Base-by-base conservation (phyloP, 2,113 vertebrate species). In the Hippoglossus stenolepis region DNA sequence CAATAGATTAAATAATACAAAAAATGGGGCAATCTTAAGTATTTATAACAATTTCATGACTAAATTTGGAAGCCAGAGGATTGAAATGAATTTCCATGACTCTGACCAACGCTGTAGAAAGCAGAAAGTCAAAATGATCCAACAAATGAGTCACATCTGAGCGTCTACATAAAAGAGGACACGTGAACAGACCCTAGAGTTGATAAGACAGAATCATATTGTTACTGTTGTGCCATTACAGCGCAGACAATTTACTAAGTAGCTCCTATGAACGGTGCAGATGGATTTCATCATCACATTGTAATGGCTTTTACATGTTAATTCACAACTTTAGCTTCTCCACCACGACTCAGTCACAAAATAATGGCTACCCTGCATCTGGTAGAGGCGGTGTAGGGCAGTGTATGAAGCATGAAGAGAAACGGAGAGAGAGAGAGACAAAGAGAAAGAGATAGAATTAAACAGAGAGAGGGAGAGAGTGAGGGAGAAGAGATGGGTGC, bases 291-390 rank as follows among this genome's bases (percentile, higher is more conserved):
- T 86, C 83, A 86, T 93, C 88, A 88, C 93, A 77, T 73, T 85
- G 85, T 86, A 93, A 94, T 86, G 93, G 85, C 84, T 90, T 94
- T 87, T 84, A 94, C 93, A 92, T 90, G 93, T 91, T 94, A 94
- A 93, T 89, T 85, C 84, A 61, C 92, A 95, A 94, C 93, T 94
- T 91, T 90, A 90, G 90, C 89, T 93, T 89, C 93, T 88, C 65
- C 70, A 49, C 85, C 85, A 81, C 66, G 87, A 90, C 92, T 94
- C 91, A 88, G 80, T 91, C 92, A 94, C 91, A 91, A 78, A 78
- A 86, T 90, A 85, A 93, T 94, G 91, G 90, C 92, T 84, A 92
- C 93, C 92, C 90, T 92, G 86, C 89, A 93, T 91, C 93, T 93
- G 83, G 82, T 87, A 80, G 93, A 93, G 93, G 87, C 92, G 90